Evolutionary conservation across 2,888 invertebrate species (phyloP), one percentile per base, ranked within the genome.

Genomic region (Drosophila pseudotalamancana): DNA sequence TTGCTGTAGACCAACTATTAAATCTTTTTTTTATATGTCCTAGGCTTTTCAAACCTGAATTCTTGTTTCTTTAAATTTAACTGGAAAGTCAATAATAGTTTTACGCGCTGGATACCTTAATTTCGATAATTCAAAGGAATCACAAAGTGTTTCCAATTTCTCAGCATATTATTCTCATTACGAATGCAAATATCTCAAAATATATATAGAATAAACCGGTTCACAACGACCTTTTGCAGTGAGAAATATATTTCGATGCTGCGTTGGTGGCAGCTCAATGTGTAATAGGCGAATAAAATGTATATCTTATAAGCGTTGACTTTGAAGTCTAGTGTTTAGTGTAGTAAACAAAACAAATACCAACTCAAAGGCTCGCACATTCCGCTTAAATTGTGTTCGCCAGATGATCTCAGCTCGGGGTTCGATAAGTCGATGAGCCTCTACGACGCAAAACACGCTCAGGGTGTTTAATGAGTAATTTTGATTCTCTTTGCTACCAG

Each of bases 151-250:
- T 78, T 85, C 78, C 87, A 82, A 82, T 82, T 82, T 82, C 81
- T 87, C 81, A 79, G 81, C 76, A 43, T 60, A 85, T 81, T 64
- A 57, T 72, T 57, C 65, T 85, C 82, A 72, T 82, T 82, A 87
- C 57, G 68, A 87, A 87, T 82, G 82, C 81, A 82, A 82, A 82
- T 87, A 57, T 57, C 55, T 42, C 21, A n/a, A 46, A 18, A 50
- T 48, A 55, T 16, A 18, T 66, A 59, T 42, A 49, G 49, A 50
- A 68, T 37, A 71, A 83, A 83, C 88, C 87, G 88, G 82, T 87
- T 86, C 31, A 16, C 46, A 32, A 51, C 82, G 86, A 83, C 84
- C 88, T 83, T 82, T 86, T 68, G 73, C 72, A 83, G 68, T 79
- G 73, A 82, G 64, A 77, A 65, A 72, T 70, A n/a, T n/a, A 79